Base-by-base conservation (phyloP, 2,797 vertebrate genomes). In the Loris lydekkerianus region DNA sequence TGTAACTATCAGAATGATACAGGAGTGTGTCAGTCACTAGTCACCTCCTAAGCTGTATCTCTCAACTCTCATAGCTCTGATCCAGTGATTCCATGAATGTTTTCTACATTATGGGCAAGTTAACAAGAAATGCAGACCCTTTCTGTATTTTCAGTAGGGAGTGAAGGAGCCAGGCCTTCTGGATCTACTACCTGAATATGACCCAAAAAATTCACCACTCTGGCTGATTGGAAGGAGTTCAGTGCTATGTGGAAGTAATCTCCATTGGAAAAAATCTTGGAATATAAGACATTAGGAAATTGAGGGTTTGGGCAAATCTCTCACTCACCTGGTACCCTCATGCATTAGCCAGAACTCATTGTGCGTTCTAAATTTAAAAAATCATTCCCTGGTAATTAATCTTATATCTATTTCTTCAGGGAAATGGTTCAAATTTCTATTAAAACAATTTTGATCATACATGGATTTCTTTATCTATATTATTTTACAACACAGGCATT, bases 401-500 rank as follows among this genome's bases (percentile, higher is more conserved):
- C 43, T 94, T 94, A 40, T 81, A 29, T 37, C 65, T 76, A 65
- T 29, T 90, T 90, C 72, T 91, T 83, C 31, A 23, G 3, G n/a
- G 58, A 97, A 92, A 77, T 81, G 18, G 25, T 78, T 94, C 46
- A 85, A 94, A 60, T 87, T 89, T 76, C 60, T 84, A 78, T 85
- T 89, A 88, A 91, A 96, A 61, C 87, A 75, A 92, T 88, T 90
- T 92, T 63, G 31, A 76, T 75, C 58, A 94, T 43, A 69, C 60
- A 49, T 43, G 37, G 69, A 65, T 78, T 95, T 84, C 40, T 46
- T 97, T 87, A 75, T 94, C 31, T 27, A 67, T 49, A 10, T 77
- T 89, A 81, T 63, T 93, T 97, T 92, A 93, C 27, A 88, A 86
- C 14, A 85, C 34, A 75, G 37, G 40, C 73, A 80, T 7, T 89